phyloP scores from a whole-genome alignment of 2,113 vertebrate species.

The Rhabdornis inornatus region DNA sequence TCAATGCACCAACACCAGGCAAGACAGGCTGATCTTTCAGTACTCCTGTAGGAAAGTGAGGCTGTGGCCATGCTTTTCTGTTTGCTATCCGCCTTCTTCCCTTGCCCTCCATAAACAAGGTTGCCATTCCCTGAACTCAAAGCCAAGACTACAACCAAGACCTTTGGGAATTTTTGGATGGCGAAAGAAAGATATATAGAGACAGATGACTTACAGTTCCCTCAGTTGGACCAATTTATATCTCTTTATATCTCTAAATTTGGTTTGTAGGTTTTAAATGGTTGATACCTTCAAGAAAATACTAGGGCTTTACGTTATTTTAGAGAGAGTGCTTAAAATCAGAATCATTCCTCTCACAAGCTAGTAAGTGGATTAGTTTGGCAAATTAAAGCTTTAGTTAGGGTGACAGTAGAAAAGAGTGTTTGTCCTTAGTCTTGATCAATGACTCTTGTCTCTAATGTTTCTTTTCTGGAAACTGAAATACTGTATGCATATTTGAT shows the following conservation, averaged over 20 bases:
- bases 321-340: background rate
- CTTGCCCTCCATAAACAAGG: background rate
- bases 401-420: background rate
- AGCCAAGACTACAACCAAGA: background rate
- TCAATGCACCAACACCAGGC: background rate
- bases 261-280: background rate
- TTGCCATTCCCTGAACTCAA: background rate
- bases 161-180: background rate
- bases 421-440: slow-evolving; percentile 6
- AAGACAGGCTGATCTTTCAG: background rate
- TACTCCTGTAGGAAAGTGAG: background rate
- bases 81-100: background rate
- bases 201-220: background rate
- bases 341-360: background rate
- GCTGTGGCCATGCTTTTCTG: background rate
- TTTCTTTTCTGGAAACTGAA: slow-evolving; percentile 25
- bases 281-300: background rate
- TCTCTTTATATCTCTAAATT: background rate
- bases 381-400: slow-evolving; percentile 34
- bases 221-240: background rate
- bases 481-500: background rate
- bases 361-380: slow-evolving; percentile 41
- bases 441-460: background rate
- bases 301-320: background rate
- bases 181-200: background rate